These are phyloP conservation scores for Noturus placidus DNA, from an alignment of 2,113 vertebrate genomes.

Conservation along the genomic window DNA sequence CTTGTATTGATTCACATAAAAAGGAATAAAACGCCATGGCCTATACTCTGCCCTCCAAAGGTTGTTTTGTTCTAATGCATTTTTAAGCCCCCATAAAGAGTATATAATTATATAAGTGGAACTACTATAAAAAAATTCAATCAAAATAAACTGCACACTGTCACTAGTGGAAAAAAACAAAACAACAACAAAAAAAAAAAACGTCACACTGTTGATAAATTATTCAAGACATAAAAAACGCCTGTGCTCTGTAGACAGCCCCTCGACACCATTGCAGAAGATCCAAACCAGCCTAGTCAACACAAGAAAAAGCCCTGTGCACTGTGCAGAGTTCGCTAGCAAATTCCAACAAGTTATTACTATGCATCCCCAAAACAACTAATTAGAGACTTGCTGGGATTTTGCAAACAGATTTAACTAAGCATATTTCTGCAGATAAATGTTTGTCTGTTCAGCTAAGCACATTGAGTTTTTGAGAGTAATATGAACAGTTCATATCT, in stretches of 20 bases:
- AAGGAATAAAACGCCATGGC: not conserved
- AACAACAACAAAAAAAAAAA: not conserved
- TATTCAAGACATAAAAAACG: slow-evolving; percentile 49
- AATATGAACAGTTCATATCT: slow-evolving; percentile 11
- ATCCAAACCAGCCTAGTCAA: slow-evolving; percentile 45
- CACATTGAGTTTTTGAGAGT: slow-evolving; percentile 15
- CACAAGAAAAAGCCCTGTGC: slow-evolving; percentile 43
- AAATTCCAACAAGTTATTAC: slow-evolving; percentile 48
- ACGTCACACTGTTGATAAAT: slow-evolving; percentile 43
- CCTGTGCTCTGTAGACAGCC: slow-evolving; percentile 28
- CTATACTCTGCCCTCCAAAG: not conserved
- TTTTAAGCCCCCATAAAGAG: not conserved
- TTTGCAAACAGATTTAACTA: slow-evolving; percentile 37
- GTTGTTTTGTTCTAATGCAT: not conserved
- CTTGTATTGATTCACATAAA: slow-evolving; percentile 20
- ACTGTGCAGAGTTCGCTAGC: slow-evolving; percentile 28
- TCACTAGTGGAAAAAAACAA: slow-evolving; percentile 32
- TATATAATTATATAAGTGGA: slow-evolving; percentile 11
- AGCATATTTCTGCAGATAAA: slow-evolving; percentile 9
- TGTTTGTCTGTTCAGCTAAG: slow-evolving; percentile 44
- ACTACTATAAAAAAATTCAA: slow-evolving; percentile 33
- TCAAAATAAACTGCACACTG: slow-evolving; percentile 28
- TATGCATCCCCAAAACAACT: slow-evolving; percentile 51
- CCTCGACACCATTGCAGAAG: slow-evolving; percentile 41
- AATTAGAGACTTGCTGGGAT: slow-evolving; percentile 44